Conservation (phyloP, 2,797 vertebrate species). For the Trachops cirrhosus region DNA sequence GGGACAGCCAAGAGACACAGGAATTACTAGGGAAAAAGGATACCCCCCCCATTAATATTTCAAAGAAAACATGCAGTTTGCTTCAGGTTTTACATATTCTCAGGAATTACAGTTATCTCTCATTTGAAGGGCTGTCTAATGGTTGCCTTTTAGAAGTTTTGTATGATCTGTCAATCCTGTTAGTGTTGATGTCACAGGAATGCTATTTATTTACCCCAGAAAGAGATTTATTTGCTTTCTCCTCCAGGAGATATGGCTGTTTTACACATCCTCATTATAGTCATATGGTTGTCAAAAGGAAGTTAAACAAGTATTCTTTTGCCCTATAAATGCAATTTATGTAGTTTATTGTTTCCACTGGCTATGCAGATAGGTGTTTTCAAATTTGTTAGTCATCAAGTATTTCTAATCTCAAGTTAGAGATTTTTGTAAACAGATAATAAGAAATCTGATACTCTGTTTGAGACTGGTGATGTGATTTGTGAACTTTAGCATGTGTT, state of each 20-base stretch:
- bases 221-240: slow-evolving; percentile 8
- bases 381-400: slow-evolving; percentile 25
- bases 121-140: background rate
- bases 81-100: slow-evolving; percentile 26
- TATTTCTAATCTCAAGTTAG: slow-evolving; percentile 39
- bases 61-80: background rate
- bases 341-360: background rate
- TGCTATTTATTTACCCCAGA: slow-evolving; percentile 38
- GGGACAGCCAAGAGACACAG: slow-evolving; percentile 18
- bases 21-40: slow-evolving; percentile 28
- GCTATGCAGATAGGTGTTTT: background rate
- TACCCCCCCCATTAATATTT: background rate
- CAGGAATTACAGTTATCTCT: background rate
- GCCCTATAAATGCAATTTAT: slow-evolving; percentile 2
- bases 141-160: slow-evolving; percentile 5
- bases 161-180: background rate
- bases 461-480: background rate
- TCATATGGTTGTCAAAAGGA: background rate
- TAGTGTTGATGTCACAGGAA: background rate
- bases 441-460: background rate
- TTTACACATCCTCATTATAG: background rate
- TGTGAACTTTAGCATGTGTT: background rate
- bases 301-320: slow-evolving; percentile 51
- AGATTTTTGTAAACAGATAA: background rate
- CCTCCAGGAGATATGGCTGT: background rate